Conservation (phyloP, 2,113 vertebrate species). For the Equus przewalskii region DNA sequence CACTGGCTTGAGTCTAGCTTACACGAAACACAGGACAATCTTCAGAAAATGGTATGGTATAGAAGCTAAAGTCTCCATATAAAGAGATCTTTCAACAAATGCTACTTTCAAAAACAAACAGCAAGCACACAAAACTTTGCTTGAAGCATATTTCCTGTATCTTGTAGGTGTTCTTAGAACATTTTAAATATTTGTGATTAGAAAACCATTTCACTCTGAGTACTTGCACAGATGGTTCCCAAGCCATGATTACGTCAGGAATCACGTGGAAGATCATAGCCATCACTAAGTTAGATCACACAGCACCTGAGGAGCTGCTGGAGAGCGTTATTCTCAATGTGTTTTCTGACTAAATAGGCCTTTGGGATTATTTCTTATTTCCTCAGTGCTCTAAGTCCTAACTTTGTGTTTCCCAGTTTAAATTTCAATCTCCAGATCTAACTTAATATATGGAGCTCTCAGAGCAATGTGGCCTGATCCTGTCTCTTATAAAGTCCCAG, state of each 20-base stretch:
- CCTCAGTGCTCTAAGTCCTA: neutral
- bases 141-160: neutral
- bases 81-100: conserved; percentile 40
- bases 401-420: neutral
- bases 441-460: neutral
- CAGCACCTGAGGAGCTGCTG: neutral
- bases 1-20: conserved; percentile 75
- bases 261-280: neutral
- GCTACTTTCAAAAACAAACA: neutral
- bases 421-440: neutral
- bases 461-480: neutral
- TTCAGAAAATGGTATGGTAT: conserved; percentile 49
- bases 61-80: conserved; percentile 30
- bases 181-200: neutral
- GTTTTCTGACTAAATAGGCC: neutral
- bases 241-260: fast-evolving
- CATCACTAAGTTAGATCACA: neutral
- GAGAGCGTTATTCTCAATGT: neutral
- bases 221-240: neutral
- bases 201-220: neutral
- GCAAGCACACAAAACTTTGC: neutral
- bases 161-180: neutral
- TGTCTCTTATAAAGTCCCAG: neutral
- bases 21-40: conserved; percentile 64
- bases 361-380: neutral